Conservation (phyloP, 64 coral and sea anemone genomes). For the Dendrophyllia cribrosa region DNA sequence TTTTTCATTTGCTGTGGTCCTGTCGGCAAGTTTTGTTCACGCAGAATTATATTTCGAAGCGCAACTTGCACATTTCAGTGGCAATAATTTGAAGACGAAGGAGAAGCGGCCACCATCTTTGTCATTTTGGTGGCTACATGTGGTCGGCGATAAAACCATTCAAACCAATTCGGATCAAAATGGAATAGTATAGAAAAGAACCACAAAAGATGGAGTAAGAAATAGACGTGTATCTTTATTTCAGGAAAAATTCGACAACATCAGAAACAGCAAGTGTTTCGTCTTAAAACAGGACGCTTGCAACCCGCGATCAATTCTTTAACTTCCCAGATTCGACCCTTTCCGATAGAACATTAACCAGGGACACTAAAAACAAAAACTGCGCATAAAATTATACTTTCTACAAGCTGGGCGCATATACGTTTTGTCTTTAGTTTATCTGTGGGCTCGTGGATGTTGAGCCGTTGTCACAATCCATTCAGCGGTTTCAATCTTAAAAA, state of each 20-base stretch:
- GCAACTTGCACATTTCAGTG: not conserved
- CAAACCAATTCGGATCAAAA: conserved; percentile 66
- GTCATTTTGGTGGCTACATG: not conserved
- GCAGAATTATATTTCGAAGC: not conserved
- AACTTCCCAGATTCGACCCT: not conserved
- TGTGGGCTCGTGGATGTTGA: too few species aligned
- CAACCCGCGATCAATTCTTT: not conserved
- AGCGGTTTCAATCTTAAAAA: too few species aligned
- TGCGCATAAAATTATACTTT: not conserved
- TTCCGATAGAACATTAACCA: not conserved
- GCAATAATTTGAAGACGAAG: not conserved
- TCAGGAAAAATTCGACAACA: not conserved
- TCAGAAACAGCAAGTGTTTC: too few species aligned
- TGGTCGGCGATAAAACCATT: conserved; percentile 1
- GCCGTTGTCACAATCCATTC: too few species aligned
- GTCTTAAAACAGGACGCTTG: too few species aligned
- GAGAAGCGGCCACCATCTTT: conserved; percentile 36
- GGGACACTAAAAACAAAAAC: not conserved
- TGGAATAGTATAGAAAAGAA: not conserved
- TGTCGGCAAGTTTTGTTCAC: too few species aligned
- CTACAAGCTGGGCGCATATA: not conserved
- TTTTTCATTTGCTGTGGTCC: too few species aligned
- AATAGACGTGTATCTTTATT: not conserved
- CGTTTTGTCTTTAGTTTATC: too few species aligned
- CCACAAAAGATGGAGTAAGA: conserved; percentile 14